Conservation (phyloP, 2,113 vertebrate species). For the Barbus barbus region DNA sequence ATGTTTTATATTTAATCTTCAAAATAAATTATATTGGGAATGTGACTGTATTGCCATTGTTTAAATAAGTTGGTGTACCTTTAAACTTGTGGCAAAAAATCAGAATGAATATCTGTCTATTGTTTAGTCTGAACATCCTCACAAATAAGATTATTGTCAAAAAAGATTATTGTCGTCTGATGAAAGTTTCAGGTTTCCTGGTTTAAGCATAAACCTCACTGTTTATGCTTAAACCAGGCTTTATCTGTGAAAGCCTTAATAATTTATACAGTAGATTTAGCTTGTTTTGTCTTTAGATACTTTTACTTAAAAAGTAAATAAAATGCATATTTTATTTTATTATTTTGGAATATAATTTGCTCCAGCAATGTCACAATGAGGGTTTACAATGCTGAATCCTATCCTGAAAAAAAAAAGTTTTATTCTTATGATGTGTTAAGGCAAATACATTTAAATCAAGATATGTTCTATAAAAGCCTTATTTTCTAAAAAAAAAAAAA, state of each 20-base stretch:
- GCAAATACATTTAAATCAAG: no score
- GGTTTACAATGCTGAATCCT: no score
- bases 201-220: background rate
- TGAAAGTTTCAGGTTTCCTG: background rate
- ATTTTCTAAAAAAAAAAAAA: no score
- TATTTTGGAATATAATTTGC: no score
- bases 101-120: background rate
- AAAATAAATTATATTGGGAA: background rate
- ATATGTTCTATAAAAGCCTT: no score
- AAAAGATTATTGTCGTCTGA: background rate
- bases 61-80: background rate
- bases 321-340: no score
- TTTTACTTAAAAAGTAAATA: no score
- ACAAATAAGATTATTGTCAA: background rate
- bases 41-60: background rate
- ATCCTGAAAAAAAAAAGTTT: no score
- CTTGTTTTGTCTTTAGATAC: no score
- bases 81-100: background rate
- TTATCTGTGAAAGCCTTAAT: background rate
- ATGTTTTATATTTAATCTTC: background rate
- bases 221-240: no score
- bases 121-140: background rate
- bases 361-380: no score
- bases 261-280: background rate
- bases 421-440: no score